Percentiles rank a stretch among this genome's conserved stretches.
phyloP scores from a whole-genome alignment of 2,113 vertebrate genomes.

The Protobothrops mucrosquamatus region DNA sequence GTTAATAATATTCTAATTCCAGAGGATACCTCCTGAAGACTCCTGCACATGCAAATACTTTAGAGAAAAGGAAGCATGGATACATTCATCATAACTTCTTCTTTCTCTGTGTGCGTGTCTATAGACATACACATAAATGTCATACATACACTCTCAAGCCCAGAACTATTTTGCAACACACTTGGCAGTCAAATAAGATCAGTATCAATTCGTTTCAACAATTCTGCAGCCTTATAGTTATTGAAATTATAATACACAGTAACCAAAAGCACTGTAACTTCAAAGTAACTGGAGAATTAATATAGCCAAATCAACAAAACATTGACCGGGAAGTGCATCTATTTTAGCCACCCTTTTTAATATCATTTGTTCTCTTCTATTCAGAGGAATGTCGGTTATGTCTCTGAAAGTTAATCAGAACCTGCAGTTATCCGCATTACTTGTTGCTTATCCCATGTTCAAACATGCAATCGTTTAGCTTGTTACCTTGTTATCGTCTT shows the following conservation, averaged over 20 bases:
- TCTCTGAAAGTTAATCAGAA: not conserved
- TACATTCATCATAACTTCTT: not conserved
- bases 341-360: constrained; percentile 13
- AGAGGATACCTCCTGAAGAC: not conserved
- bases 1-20: not conserved
- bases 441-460: not conserved
- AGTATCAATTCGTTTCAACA: not conserved
- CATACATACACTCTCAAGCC: not conserved
- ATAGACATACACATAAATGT: not conserved
- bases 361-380: not conserved
- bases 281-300: constrained; percentile 8
- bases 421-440: not conserved
- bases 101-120: not conserved
- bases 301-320: not conserved
- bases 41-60: not conserved
- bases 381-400: not conserved
- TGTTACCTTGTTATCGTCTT: not conserved
- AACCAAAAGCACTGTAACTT: constrained; percentile 9
- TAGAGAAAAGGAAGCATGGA: not conserved
- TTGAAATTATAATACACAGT: constrained; percentile 6
- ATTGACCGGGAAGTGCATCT: not conserved
- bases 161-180: not conserved
- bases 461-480: not conserved
- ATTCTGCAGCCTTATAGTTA: not conserved
- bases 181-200: not conserved